Evolutionary conservation across 2,113 vertebrate species (phyloP), one percentile per base, ranked within the genome.

Genomic region (Tupaia chinensis): DNA sequence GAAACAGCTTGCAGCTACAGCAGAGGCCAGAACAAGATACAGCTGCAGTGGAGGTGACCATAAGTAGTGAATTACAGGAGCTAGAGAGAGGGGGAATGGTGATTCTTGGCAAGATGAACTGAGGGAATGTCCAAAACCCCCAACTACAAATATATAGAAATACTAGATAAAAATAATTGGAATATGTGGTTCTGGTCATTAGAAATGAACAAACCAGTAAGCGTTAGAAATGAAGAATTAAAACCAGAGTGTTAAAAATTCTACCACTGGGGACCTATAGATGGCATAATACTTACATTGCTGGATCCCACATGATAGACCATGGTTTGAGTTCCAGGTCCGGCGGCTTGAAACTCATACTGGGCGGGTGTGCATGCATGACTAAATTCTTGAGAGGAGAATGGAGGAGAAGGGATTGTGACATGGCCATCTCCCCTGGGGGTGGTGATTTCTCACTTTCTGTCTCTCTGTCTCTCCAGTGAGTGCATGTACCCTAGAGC

Each of bases 11-110:
- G 7, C 34, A 23, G 4, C 12, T 20, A 23, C 25, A 6, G 12
- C 54, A 25, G 85, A 54, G 23, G 17, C 60, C 15, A 20, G 83
- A 79, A 22, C 9, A 17, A 87, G 83, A 76, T 12, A 78, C 23
- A 29, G 68, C 54, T 27, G n/a, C 7, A 2, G 44, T 32, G 0
- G 23, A 70, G 56, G 22, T 5, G 32, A 1, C 56, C 13, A 1
- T 23, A 56, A 63, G 32, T 61, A 32, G 53, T 15, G 0, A 22
- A 4, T 14, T 25, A 73, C 53, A 88, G 87, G 14, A 44, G 3
- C 23, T 29, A 12, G 1, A 11, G 15, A 25, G 7, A 22, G 9
- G 13, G 2, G 2, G 0, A 56, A 53, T n/a, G 53, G 29, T 1
- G 56, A 4, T 74, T 58, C 44, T 92, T 69, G 63, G 3, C 56